Evolutionary conservation across 2,797 vertebrate species (phyloP).

Genomic region (Arrhamphus sclerolepis): DNA sequence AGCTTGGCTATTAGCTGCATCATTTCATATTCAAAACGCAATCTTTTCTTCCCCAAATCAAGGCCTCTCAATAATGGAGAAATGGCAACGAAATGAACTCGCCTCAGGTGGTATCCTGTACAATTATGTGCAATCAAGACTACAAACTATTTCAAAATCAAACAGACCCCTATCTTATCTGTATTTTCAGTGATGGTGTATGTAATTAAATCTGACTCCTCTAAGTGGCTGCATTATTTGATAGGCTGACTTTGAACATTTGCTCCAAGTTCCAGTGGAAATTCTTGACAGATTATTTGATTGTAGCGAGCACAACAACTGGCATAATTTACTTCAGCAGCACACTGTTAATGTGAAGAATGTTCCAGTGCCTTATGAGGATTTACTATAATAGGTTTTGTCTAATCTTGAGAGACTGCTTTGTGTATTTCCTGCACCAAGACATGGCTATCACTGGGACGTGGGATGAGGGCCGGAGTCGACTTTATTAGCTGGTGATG

Average conservation of each 20-base stretch:
- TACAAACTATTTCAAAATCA: slow-evolving; percentile 73
- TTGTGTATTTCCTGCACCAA: slow-evolving; percentile 74
- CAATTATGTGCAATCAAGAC: slow-evolving; percentile 78
- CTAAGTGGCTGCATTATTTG: slow-evolving; percentile 55
- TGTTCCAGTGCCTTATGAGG: slow-evolving; percentile 62
- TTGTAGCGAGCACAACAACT: slow-evolving; percentile 61
- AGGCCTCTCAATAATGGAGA: slow-evolving; percentile 69
- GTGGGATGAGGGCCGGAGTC: slow-evolving; percentile 71
- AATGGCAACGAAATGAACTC: slow-evolving; percentile 53
- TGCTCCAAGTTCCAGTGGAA: slow-evolving; percentile 55
- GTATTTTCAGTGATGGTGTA: slow-evolving; percentile 55
- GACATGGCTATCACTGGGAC: slow-evolving; percentile 68
- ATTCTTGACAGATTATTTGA: slow-evolving; percentile 65
- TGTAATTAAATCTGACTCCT: slow-evolving; percentile 71
- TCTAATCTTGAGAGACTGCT: slow-evolving; percentile 70
- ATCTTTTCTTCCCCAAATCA: slow-evolving; percentile 64
- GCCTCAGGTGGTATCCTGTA: slow-evolving; percentile 73
- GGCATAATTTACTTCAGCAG: slow-evolving; percentile 64
- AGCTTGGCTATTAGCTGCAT: slow-evolving; percentile 53
- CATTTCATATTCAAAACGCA: slow-evolving; percentile 67
- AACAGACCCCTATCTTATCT: slow-evolving; percentile 58
- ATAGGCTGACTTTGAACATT: slow-evolving; percentile 60
- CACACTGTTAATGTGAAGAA: slow-evolving; percentile 68
- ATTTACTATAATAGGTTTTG: slow-evolving; percentile 74
- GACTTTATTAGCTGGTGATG: slow-evolving; percentile 79